These are phyloP conservation scores for Benthosema pterotum DNA, from an alignment of 2,797 vertebrate species.

Conservation along the genomic window DNA sequence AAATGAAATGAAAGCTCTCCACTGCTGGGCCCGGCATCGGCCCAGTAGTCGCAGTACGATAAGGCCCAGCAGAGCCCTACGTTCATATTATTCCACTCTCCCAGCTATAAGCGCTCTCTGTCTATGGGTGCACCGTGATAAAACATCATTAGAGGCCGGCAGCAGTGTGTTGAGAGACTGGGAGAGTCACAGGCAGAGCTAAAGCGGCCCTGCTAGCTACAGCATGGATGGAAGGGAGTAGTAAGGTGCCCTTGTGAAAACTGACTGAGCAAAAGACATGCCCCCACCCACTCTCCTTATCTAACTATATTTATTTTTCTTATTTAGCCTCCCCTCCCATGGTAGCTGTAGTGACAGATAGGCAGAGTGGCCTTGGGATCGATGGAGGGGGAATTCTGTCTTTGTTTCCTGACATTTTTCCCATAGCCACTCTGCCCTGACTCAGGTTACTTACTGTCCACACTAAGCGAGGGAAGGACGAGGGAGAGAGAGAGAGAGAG, in stretches of 20 bases:
- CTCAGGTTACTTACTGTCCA: slow-evolving; percentile 81
- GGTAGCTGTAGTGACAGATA: slow-evolving; percentile 70
- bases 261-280: slow-evolving; percentile 46
- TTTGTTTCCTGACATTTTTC: slow-evolving; percentile 81
- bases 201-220: slow-evolving; percentile 49
- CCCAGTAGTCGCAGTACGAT: slow-evolving; percentile 65
- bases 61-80: slow-evolving; percentile 62
- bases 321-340: slow-evolving; percentile 50
- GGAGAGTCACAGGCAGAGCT: slow-evolving; percentile 48
- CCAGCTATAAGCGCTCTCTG: slow-evolving; percentile 52
- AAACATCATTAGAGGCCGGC: slow-evolving; percentile 74
- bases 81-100: slow-evolving; percentile 57
- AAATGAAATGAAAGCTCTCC: slow-evolving; percentile 72
- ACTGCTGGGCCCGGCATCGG: slow-evolving; percentile 47
- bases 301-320: slow-evolving; percentile 69
- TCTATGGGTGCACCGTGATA: slow-evolving; percentile 65
- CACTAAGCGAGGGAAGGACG: slow-evolving; percentile 46
- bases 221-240: slow-evolving; percentile 48
- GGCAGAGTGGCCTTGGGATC: slow-evolving; percentile 61
- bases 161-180: slow-evolving; percentile 48
- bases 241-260: slow-evolving; percentile 72
- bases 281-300: slow-evolving; percentile 37
- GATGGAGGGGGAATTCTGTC: slow-evolving; percentile 71
- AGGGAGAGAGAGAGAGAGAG: slow-evolving; percentile 32
- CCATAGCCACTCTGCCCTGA: slow-evolving; percentile 75